Evolutionary conservation across 2,888 invertebrate species (phyloP), one percentile per base, ranked within the genome.

Genomic region (Zeuzera pyrina): DNA sequence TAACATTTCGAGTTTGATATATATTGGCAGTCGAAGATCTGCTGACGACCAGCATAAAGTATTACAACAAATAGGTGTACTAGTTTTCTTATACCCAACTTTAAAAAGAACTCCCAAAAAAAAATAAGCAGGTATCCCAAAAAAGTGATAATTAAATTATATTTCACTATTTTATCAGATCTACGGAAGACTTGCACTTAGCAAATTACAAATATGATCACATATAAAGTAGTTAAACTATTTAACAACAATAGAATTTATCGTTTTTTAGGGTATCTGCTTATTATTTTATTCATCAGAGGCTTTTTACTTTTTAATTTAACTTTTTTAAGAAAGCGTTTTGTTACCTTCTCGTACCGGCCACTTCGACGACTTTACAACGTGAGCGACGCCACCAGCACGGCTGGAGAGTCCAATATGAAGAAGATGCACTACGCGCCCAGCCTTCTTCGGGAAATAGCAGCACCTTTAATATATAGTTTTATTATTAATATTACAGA

Each of bases 381-480:
- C 91, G 86, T 52, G 90, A 91, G 33, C 90, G 85, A 47, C 92
- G 91, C 94, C 94, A 94, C 92, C 93, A 93, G 59, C 91, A 90
- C 28, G 92, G 91, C 67, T 92, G 91, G 57, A 94, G 86, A 33
- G 92, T 91, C 93, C 93, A 94, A 77, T 94, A 92, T 33, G 92
- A 91, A 31, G 92, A 91, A 31, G 92, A 89, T 21, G 94, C 94
- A 51, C 92, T 93, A 47, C 92, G 88, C 41, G 94, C 94, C 93
- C 93, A 94, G 12, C 94, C 93, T 65, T 94, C 94, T 68, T 94
- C 94, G 2, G 94, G 93, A 65, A 92, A 94, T 55, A 94, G 84
- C 48, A 93, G 85, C 48, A 94, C 91, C 92, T 92, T 84, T 15
- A 61, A 56, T 45, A 39, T 38, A n/a, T n/a, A n/a, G n/a, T n/a